A percentile compares a stretch with the other conserved stretches of the same genome.
phyloP scores from a whole-genome alignment of 2,888 invertebrate genomes.

The Parascotia fuliginaria region DNA sequence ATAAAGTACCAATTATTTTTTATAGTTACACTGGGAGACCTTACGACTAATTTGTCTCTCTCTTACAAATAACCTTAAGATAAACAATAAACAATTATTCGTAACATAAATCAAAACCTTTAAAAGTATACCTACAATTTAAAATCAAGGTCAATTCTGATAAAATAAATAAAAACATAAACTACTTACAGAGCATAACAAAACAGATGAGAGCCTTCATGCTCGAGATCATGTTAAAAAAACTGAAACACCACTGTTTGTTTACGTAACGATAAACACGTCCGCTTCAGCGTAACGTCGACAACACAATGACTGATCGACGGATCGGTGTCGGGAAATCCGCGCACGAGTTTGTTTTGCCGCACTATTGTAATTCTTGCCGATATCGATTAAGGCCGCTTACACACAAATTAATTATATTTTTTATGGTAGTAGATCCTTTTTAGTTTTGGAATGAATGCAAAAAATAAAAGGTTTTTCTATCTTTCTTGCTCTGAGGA shows the following conservation, averaged over 20 bases:
- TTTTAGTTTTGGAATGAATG: too few species aligned
- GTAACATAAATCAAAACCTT: too few species aligned
- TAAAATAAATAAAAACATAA: conserved; percentile 21
- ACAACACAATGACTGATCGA: conserved; percentile 8
- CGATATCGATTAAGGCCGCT: neutral
- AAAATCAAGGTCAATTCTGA: neutral
- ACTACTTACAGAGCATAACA: conserved; percentile 59
- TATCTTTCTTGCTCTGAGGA: too few species aligned
- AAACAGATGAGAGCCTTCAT: conserved; percentile 62
- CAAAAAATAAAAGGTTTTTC: too few species aligned
- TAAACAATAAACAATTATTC: too few species aligned
- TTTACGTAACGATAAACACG: neutral
- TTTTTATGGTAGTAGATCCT: too few species aligned
- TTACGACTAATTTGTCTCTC: too few species aligned
- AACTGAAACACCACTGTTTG: conserved; percentile 7
- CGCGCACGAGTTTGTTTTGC: conserved; percentile 21
- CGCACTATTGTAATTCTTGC: conserved; percentile 19
- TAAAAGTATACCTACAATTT: too few species aligned
- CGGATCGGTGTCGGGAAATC: conserved; percentile 12
- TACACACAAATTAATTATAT: neutral
- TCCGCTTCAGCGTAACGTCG: conserved; percentile 5
- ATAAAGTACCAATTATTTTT: too few species aligned
- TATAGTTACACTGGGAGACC: too few species aligned
- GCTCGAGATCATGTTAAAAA: conserved; percentile 31
- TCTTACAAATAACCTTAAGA: too few species aligned